Evolutionary conservation across 2,797 vertebrate species (phyloP).

Genomic region (Zalophus californianus): DNA sequence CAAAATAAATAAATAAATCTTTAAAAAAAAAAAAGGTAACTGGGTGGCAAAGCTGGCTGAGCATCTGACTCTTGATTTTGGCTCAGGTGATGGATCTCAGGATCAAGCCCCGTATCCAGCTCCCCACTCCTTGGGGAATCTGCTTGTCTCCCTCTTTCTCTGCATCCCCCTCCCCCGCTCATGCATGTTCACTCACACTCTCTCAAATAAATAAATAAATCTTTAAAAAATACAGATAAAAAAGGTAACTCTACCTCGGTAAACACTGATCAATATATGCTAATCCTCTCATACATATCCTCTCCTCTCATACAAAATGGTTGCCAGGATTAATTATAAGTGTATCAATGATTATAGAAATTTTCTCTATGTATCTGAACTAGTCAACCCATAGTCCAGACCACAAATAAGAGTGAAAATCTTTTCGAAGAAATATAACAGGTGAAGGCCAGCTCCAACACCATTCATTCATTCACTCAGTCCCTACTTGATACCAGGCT

Average conservation of each 20-base stretch:
- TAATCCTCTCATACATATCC: neutral
- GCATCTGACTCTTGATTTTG: neutral
- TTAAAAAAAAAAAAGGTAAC: too few relatives aligned
- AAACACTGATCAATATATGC: neutral
- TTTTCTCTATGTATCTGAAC: neutral
- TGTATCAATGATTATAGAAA: neutral
- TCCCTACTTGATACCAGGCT: neutral
- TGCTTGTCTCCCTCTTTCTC: neutral
- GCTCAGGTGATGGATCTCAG: neutral
- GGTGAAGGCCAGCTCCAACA: neutral
- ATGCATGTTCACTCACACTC: neutral
- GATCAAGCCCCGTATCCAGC: neutral
- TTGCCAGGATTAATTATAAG: neutral
- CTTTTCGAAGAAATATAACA: neutral
- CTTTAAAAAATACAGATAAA: neutral
- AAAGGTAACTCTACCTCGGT: neutral
- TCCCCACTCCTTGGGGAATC: neutral
- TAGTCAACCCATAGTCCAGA: neutral
- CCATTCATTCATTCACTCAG: neutral
- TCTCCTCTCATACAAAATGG: neutral
- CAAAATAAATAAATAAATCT: too few relatives aligned
- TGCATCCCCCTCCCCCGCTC: neutral
- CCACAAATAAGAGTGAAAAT: slow-evolving; percentile 4
- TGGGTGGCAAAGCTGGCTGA: neutral
- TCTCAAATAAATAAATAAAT: neutral